Evolutionary conservation across 2,888 invertebrate species (phyloP), one percentile per base, ranked within the genome.

Genomic region (Melanostoma scalare): DNA sequence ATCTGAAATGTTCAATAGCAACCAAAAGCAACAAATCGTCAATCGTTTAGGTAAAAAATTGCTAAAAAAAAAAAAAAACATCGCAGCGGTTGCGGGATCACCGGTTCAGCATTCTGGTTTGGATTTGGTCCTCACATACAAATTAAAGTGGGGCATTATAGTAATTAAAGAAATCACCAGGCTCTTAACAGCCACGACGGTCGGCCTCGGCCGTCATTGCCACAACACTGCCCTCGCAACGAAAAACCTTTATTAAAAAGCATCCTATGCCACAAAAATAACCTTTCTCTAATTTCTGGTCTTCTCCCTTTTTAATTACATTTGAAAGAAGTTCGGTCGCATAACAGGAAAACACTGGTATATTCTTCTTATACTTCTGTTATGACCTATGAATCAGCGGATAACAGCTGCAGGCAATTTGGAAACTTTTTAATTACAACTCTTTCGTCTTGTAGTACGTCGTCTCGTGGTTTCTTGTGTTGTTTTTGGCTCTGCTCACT

Each of bases 151-250:
- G 48, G 65, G 76, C 80, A 76, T 81, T 81, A 81, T 81, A 81
- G 80, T 81, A 81, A 81, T 81, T 81, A 81, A 81, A 76, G 76
- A 81, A 81, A 81, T 81, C 63, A 77, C 77, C 65, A 77, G 46
- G 33, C 6, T 42, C 42, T 58, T 58, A 58, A 42, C n/a, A n/a
- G 42, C 58, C 58, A 42, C 58, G 30, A 46, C 44, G 31, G 36
- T 55, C 6, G 4, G 33, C 20, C 44, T n/a, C 33, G 42, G 44
- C 2, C 4, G 2, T 35, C 20, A 20, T 20, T 20, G 1, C 68
- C 36, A 44, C 50, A 30, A 6, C 52, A 8, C 35, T 44, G 46
- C 65, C 55, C 20, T 56, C 52, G 30, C 10, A 53, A 10, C 33
- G 3, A 8, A 5, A 46, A 35, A 6, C 36, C n/a, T 20, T 53